Evolutionary conservation across 2,113 vertebrate genomes (phyloP).

Genomic region (Piaya cayana): DNA sequence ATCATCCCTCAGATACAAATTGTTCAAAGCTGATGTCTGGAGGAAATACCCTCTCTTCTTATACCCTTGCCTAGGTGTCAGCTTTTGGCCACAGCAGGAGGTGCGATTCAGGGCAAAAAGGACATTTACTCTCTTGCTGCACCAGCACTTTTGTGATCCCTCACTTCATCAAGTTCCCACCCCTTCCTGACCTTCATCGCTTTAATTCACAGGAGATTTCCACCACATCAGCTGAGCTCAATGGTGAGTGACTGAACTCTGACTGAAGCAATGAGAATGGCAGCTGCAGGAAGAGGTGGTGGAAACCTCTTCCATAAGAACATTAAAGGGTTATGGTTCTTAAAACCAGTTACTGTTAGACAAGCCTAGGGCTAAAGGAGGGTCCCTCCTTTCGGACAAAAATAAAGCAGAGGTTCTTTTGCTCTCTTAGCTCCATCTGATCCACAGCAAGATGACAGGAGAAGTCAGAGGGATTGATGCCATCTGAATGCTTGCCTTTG

Average conservation of each 20-base stretch:
- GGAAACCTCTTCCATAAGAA: not conserved
- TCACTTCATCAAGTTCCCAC: not conserved
- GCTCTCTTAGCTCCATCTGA: not conserved
- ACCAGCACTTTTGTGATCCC: not conserved
- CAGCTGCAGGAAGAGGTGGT: not conserved
- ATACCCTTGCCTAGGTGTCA: not conserved
- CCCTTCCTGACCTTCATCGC: not conserved
- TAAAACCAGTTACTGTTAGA: not conserved
- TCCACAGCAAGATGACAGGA: not conserved
- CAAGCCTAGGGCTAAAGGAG: not conserved
- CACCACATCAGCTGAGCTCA: not conserved
- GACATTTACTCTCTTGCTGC: not conserved
- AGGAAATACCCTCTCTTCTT: not conserved
- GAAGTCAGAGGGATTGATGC: not conserved
- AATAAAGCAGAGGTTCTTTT: not conserved
- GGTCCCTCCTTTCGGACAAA: not conserved
- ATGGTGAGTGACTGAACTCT: not conserved
- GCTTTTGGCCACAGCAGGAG: not conserved
- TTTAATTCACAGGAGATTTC: not conserved
- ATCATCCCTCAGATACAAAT: not conserved
- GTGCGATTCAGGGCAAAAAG: not conserved
- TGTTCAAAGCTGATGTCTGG: not conserved
- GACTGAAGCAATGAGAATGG: not conserved
- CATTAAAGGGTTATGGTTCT: not conserved
- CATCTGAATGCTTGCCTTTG: not conserved